phyloP scores from a whole-genome alignment of 35 echinoderm and acorn worm species.

The Stichopus chloronotus region DNA sequence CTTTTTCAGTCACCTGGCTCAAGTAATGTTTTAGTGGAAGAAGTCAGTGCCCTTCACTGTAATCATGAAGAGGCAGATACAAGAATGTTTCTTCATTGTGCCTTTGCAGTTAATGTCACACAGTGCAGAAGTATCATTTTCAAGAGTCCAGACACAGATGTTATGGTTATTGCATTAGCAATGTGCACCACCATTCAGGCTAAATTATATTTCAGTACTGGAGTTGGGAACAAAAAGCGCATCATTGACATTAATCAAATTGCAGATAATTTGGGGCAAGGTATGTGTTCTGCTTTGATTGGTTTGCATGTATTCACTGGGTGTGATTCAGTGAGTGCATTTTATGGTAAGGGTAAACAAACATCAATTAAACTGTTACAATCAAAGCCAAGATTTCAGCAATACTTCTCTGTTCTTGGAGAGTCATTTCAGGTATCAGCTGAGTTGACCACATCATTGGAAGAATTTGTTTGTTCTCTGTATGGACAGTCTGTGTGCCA shows the following conservation, averaged over 20 bases:
- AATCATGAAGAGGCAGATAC: conserved; percentile 58
- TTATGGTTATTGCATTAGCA: neutral
- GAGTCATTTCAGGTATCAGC: neutral
- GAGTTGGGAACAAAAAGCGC: conserved; percentile 20
- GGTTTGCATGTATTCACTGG: conserved; percentile 59
- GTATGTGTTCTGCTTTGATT: neutral
- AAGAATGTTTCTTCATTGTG: too few relatives aligned
- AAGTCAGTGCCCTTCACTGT: neutral
- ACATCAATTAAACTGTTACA: too few relatives aligned
- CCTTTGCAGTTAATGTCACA: conserved; percentile 6
- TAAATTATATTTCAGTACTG: conserved; percentile 40
- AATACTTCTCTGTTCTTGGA: too few relatives aligned
- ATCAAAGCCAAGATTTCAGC: neutral
- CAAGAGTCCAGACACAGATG: conserved; percentile 49
- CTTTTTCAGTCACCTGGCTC: too few relatives aligned
- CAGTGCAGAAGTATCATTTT: neutral
- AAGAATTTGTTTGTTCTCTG: conserved; percentile 50
- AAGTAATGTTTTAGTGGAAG: neutral
- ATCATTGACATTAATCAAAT: conserved; percentile 36
- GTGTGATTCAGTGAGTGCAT: conserved; percentile 56
- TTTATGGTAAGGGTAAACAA: conserved; percentile 56
- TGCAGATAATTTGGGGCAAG: neutral
- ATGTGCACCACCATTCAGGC: neutral
- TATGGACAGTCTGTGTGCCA: neutral
- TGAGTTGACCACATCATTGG: neutral